Evolutionary conservation across 2,888 invertebrate species (phyloP).

Genomic region (Phaonia tiefii): DNA sequence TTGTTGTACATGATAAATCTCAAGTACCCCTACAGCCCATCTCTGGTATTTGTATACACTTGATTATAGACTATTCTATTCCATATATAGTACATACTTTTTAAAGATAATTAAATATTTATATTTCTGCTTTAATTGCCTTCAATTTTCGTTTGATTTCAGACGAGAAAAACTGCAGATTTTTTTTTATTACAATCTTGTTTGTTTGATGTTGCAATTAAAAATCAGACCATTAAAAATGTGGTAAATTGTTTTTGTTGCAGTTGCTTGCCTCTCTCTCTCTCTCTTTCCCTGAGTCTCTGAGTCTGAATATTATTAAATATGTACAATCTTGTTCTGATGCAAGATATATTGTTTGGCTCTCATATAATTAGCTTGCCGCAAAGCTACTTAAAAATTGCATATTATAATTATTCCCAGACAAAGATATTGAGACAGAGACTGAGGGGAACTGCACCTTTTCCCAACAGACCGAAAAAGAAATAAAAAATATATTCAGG

Average conservation of each 20-base stretch:
- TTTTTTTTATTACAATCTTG: slow-evolving; percentile 62
- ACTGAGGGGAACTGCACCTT: slow-evolving; percentile 9
- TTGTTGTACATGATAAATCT: not conserved
- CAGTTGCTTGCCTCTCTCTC: not conserved
- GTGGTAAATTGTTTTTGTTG: slow-evolving; percentile 52
- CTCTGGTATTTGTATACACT: not conserved
- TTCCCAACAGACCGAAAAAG: not conserved
- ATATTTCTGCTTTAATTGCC: slow-evolving; percentile 62
- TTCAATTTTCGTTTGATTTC: slow-evolving; percentile 52
- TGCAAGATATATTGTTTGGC: not conserved
- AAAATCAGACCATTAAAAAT: slow-evolving; percentile 64
- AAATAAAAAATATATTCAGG: not conserved
- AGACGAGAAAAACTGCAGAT: slow-evolving; percentile 19
- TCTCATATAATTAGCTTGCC: slow-evolving; percentile 26
- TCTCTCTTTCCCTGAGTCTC: not conserved
- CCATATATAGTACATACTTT: too few species aligned
- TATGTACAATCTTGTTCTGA: slow-evolving; percentile 7
- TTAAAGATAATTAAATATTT: slow-evolving; percentile 62
- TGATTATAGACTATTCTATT: not conserved
- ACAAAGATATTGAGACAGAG: not conserved
- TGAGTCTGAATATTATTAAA: not conserved
- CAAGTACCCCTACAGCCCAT: slow-evolving; percentile 14
- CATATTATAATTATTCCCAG: slow-evolving; percentile 35
- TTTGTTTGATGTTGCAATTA: slow-evolving; percentile 67
- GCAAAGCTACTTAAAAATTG: slow-evolving; percentile 33